Evolutionary conservation across 2,113 vertebrate species (phyloP).

Genomic region (Physeter macrocephalus): DNA sequence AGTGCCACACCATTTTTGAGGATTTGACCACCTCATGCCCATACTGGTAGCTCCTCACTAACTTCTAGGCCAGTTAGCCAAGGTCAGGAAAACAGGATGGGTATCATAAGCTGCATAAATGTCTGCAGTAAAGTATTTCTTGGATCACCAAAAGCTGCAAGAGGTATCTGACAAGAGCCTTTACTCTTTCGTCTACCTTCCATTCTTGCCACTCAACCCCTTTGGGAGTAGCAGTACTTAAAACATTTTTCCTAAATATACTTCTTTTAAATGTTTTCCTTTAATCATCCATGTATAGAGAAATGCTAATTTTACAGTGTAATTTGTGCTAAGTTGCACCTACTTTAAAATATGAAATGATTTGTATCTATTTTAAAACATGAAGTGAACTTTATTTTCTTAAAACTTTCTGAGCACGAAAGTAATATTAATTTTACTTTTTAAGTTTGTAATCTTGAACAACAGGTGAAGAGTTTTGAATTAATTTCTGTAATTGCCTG

Average conservation of each 20-base stretch:
- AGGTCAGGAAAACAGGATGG: not conserved
- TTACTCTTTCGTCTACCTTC: not conserved
- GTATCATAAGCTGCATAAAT: not conserved
- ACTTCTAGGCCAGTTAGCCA: not conserved
- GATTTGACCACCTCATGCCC: too few relatives aligned
- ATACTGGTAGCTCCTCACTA: not conserved
- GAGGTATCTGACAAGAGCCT: too few relatives aligned
- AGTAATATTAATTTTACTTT: not conserved
- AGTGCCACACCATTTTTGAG: not conserved
- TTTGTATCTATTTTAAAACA: not conserved
- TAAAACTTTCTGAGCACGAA: not conserved
- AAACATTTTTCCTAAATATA: not conserved
- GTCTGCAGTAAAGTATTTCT: not conserved
- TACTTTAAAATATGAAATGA: not conserved
- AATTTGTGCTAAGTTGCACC: not conserved
- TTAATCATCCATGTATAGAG: not conserved
- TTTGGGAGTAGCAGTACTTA: not conserved
- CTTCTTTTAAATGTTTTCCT: not conserved
- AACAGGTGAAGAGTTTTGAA: conserved; percentile 11
- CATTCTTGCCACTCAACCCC: too few relatives aligned
- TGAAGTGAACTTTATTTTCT: not conserved
- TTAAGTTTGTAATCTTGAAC: not conserved
- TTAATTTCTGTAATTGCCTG: conserved; percentile 13
- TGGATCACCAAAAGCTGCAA: not conserved
- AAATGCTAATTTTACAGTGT: not conserved